These are phyloP conservation scores for Nylanderia fulva DNA, from an alignment of 1,140 invertebrate genomes.

Conservation along the genomic window DNA sequence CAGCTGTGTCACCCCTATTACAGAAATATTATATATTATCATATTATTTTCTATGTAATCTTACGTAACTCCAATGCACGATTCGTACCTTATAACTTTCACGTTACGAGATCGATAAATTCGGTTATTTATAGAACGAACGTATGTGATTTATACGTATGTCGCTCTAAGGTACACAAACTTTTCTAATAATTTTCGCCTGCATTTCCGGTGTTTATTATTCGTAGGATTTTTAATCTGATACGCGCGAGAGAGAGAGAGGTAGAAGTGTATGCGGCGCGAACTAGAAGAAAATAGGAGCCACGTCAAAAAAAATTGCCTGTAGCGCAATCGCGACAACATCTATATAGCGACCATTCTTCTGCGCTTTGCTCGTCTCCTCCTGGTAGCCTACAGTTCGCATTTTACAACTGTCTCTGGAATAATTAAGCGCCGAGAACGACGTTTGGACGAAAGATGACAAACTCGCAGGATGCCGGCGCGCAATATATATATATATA, in stretches of 20 bases:
- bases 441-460: neutral
- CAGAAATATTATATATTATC: neutral
- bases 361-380: neutral
- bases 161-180: neutral
- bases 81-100: neutral
- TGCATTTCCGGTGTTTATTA: neutral
- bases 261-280: neutral
- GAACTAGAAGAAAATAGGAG: constrained; percentile 16
- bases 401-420: neutral
- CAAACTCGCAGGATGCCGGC: neutral
- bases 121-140: neutral
- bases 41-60: neutral
- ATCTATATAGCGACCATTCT: constrained; percentile 11
- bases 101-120: neutral
- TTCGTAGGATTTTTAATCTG: constrained; percentile 27
- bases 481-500: neutral
- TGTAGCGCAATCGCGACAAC: constrained; percentile 16
- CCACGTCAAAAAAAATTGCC: constrained; percentile 23
- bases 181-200: neutral
- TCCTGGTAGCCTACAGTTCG: neutral
- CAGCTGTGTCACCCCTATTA: neutral
- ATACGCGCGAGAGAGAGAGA: neutral
- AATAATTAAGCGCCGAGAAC: constrained; percentile 4
- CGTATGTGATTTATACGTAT: neutral
- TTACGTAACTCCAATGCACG: neutral